Percentiles rank a stretch among this genome's conserved stretches.
These are phyloP conservation scores for Melinopterus prodromus DNA, from an alignment of 2,888 invertebrate genomes.

Conservation along the genomic window DNA sequence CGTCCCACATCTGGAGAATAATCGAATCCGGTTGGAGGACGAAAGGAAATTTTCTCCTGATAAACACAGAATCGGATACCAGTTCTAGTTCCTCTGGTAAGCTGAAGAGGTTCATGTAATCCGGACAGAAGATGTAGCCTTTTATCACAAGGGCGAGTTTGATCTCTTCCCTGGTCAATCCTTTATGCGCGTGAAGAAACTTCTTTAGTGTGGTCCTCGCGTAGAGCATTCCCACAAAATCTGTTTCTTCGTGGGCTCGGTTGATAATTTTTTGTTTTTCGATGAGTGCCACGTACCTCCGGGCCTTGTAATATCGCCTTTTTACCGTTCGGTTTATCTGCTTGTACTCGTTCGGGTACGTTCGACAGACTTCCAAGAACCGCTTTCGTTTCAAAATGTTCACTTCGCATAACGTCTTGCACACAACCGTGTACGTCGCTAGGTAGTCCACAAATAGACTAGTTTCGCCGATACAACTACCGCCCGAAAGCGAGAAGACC, in stretches of 20 bases:
- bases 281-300: not conserved
- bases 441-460: constrained; percentile 40
- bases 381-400: constrained; percentile 38
- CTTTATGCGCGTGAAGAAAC: not conserved
- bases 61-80: constrained; percentile 42
- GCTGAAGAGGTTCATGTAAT: constrained; percentile 37
- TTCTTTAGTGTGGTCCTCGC: constrained; percentile 33
- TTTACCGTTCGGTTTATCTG: constrained; percentile 31
- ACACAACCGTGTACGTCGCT: constrained; percentile 43
- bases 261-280: constrained; percentile 9
- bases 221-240: constrained; percentile 26
- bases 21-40: constrained; percentile 47
- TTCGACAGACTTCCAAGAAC: constrained; percentile 39
- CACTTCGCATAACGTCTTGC: constrained; percentile 45
- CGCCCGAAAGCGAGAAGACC: constrained; percentile 45
- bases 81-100: constrained; percentile 41
- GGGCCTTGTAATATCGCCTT: constrained; percentile 36
- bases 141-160: constrained; percentile 11
- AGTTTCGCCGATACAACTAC: constrained; percentile 45
- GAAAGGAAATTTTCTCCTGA: constrained; percentile 44
- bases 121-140: constrained; percentile 34
- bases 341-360: constrained; percentile 42
- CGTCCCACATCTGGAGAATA: constrained; percentile 44
- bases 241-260: not conserved
- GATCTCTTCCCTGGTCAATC: not conserved